Base-by-base conservation (phyloP, 1,140 invertebrate species). In the Hesperophylax magnus region DNA sequence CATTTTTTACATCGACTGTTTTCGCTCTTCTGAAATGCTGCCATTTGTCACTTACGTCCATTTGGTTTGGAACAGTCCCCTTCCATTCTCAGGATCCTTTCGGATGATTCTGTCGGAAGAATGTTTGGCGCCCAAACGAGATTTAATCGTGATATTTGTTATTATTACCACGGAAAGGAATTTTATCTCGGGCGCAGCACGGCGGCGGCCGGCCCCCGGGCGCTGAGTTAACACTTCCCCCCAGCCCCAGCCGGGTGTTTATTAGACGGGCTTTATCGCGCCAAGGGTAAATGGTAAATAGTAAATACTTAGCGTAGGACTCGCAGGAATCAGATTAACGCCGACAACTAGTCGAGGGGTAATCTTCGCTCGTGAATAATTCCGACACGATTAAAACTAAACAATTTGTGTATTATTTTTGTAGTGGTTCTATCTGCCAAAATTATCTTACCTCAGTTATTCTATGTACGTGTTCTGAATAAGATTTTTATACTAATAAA, bases 71-170 rank as follows among this genome's bases (percentile, higher is more conserved):
- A 39, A 1, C 5, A 5, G 34, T 8, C 20, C n/a, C 58, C 18
- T 20, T 7, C 18, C 56, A 0, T 18, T 22, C 6, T 58, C 56
- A 3, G 75, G 15, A 61, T 24, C 60, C 61, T 61, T 60, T 17
- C 58, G 22, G 8, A 31, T 18, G 31, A 31, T 65, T 34, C 78
- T 24, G n/a, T 34, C 71, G 31, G 71, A 72, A 78, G 81, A 82
- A 79, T 82, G 77, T 82, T 82, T 79, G 81, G 72, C 81, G 81
- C 81, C 81, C 60, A 82, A 82, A 82, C 81, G 71, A 82, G 81
- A 82, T 82, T 79, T 82, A 79, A 82, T 82, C 81, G 61, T 76
- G 71, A 82, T 82, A 82, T 79, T 82, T 82, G 81, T 82, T 82
- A 79, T 82, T 82, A 82, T 82, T 79, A 82, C 67, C 77, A 54